phyloP scores from a whole-genome alignment of 2,888 invertebrate genomes.

The Notodonta dromedarius region DNA sequence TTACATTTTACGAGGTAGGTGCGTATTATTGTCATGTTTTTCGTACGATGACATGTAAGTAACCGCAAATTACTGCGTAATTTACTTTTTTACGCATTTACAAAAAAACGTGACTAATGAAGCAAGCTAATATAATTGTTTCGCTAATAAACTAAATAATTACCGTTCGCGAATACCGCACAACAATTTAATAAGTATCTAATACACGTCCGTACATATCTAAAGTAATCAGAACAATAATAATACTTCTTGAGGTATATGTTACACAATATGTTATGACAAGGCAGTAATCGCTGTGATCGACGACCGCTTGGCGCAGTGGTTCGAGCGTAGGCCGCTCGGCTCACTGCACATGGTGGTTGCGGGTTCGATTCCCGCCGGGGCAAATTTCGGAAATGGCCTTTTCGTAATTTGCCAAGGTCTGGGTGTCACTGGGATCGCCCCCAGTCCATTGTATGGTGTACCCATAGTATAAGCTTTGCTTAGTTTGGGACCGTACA shows the following conservation, averaged over 20 bases:
- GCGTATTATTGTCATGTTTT: neutral
- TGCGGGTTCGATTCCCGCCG: no score
- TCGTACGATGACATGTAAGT: neutral
- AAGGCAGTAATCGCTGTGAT: slow-evolving; percentile 41
- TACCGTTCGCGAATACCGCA: neutral
- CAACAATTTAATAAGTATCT: neutral
- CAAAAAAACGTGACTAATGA: neutral
- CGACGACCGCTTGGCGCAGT: no score
- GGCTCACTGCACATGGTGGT: no score
- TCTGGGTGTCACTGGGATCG: no score
- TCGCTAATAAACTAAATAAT: neutral
- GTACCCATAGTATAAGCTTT: no score
- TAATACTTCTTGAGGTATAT: neutral
- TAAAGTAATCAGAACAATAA: neutral
- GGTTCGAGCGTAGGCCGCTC: no score
- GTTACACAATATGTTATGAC: slow-evolving; percentile 53
- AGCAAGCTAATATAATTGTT: neutral
- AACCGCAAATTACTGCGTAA: neutral
- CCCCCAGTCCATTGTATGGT: no score
- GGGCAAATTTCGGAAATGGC: no score
- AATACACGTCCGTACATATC: neutral
- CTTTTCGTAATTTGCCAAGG: no score
- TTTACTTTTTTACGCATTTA: neutral
- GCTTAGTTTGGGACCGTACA: no score
- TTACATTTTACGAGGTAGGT: neutral